Evolutionary conservation across 2,888 invertebrate genomes (phyloP), one percentile per base, ranked within the genome.

Genomic region (Teleiodes luculella): DNA sequence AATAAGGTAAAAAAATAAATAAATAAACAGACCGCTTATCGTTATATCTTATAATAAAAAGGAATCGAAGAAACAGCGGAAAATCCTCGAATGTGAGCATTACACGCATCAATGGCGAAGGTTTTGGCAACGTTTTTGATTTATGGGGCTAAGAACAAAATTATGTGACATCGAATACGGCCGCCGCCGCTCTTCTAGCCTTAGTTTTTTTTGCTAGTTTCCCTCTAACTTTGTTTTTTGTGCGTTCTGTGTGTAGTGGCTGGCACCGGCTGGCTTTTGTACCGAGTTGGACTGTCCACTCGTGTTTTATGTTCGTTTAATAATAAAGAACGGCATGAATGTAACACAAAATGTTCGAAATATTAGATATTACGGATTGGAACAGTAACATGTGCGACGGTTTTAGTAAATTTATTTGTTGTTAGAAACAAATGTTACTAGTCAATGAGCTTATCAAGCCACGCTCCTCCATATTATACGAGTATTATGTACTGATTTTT

Each of bases 81-180:
- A 20, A n/a, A 10, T 43, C 43, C 43, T 43, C 43, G 49, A 31
- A 24, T 43, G 46, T 28, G 36, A 18, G 37, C 20, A 14, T 51
- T 51, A 31, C 35, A 53, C 56, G 56, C 56, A 52, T 49, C 56
- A 49, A 49, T 53, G 45, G 43, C 41, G 18, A 24, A 20, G 36
- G 52, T 56, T 56, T 56, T 56, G 56, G 56, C 56, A 56, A 50
- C 16, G 24, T 14, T 49, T 39, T 31, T 53, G 56, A 56, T 56
- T 50, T 56, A 56, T 56, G 50, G 30, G 20, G 55, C 48, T 52
- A 43, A 41, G 52, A 55, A 52, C 39, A 55, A 55, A 55, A 47
- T 52, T 55, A 52, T 55, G 52, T 52, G 55, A 48, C 52, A 41
- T 31, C 37, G 47, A 13, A 8, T 43, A 31, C 18, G 36, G 36